A percentile compares a stretch with the other conserved stretches of the same genome.
Conservation (phyloP, 2,113 vertebrate genomes). For the Lynx canadensis region DNA sequence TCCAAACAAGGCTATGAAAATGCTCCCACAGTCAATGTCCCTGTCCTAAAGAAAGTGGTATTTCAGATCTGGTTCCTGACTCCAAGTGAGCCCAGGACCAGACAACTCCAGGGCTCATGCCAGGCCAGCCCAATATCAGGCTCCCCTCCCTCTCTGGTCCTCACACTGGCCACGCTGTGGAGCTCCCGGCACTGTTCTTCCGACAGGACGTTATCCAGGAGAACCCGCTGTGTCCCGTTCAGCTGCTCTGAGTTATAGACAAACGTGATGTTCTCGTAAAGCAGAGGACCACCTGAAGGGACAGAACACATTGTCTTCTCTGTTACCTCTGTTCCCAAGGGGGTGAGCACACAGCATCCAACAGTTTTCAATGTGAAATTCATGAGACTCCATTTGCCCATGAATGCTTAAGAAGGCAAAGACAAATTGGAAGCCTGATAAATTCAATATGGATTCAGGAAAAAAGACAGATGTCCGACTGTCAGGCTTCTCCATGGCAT, state of each 20-base stretch:
- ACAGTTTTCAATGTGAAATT: neutral
- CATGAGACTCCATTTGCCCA: neutral
- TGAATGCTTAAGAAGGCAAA: neutral
- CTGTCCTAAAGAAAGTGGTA: neutral
- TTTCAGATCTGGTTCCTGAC: neutral
- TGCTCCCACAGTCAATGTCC: too few relatives aligned
- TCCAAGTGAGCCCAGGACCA: neutral
- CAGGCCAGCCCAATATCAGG: accelerated
- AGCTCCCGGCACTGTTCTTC: constrained; percentile 93
- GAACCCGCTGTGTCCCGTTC: constrained; percentile 95
- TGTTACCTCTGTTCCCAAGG: neutral
- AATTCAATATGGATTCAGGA: neutral
- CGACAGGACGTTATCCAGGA: constrained; percentile 93
- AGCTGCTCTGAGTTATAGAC: constrained; percentile 92
- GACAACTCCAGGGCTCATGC: neutral
- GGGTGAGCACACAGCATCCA: neutral
- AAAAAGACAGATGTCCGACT: neutral
- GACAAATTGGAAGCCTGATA: neutral
- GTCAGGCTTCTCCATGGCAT: neutral
- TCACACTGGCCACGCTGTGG: constrained; percentile 92
- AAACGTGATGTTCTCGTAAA: constrained; percentile 90
- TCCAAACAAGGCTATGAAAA: neutral
- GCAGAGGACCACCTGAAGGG: constrained; percentile 90
- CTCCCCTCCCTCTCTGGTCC: neutral
- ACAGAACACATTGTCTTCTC: constrained; percentile 16